A percentile compares a stretch with the other conserved stretches of the same genome.
These are phyloP conservation scores for Emys orbicularis DNA, from an alignment of 2,797 vertebrate species.

Conservation along the genomic window DNA sequence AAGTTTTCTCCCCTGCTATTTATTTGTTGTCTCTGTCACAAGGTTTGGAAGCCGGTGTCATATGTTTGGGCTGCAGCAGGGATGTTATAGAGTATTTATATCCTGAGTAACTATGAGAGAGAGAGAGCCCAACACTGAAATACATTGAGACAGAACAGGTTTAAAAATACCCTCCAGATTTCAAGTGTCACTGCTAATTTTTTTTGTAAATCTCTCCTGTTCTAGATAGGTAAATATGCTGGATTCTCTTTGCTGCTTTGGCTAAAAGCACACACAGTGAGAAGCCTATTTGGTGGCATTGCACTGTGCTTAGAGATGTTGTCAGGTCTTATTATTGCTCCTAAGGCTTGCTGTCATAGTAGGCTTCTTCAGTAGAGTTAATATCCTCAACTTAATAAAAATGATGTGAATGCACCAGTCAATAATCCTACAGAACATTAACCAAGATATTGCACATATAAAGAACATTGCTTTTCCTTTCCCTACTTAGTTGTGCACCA, in stretches of 20 bases:
- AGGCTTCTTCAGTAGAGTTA: slow-evolving; percentile 31
- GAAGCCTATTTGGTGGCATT: not conserved
- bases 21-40: slow-evolving; percentile 25
- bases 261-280: slow-evolving; percentile 26
- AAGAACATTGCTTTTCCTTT: slow-evolving; percentile 32
- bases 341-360: not conserved
- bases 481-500: slow-evolving; percentile 49
- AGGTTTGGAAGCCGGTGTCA: slow-evolving; percentile 32
- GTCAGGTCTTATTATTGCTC: slow-evolving; percentile 4
- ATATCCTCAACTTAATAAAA: slow-evolving; percentile 60
- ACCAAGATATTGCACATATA: slow-evolving; percentile 47
- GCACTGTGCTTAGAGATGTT: not conserved
- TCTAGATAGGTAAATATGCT: slow-evolving; percentile 23
- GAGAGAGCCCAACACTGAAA: not conserved
- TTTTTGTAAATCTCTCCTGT: slow-evolving; percentile 15
- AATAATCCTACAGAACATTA: slow-evolving; percentile 57
- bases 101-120: slow-evolving; percentile 13
- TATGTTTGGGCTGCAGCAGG: not conserved
- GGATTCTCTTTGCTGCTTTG: slow-evolving; percentile 14
- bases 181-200: slow-evolving; percentile 45
- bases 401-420: slow-evolving; percentile 27
- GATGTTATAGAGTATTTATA: slow-evolving; percentile 19
- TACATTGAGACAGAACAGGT: not conserved
- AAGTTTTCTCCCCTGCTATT: slow-evolving; percentile 1
- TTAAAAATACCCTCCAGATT: not conserved